These are phyloP conservation scores for Nycticebus coucang DNA, from an alignment of 2,113 vertebrate genomes.

Conservation along the genomic window DNA sequence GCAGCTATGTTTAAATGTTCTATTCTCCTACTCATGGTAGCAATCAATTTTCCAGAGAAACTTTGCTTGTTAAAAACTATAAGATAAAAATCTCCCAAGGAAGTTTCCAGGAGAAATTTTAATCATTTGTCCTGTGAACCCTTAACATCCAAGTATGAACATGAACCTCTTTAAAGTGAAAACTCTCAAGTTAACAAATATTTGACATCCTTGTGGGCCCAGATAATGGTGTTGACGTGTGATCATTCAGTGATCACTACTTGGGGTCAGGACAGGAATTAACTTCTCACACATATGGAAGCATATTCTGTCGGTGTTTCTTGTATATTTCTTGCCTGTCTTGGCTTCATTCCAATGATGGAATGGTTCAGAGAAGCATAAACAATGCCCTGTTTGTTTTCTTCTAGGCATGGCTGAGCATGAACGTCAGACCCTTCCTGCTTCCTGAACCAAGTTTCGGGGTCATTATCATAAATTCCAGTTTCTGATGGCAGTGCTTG, in stretches of 20 bases:
- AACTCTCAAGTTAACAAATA: background rate
- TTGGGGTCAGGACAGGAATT: background rate
- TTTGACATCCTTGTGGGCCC: background rate
- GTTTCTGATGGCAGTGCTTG: background rate
- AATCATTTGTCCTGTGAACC: background rate
- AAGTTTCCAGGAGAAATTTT: conserved; percentile 29
- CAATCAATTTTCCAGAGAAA: background rate
- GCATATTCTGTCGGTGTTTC: conserved; percentile 65
- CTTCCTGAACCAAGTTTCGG: background rate
- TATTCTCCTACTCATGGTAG: background rate
- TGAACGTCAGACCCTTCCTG: background rate
- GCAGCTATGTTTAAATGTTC: conserved; percentile 3
- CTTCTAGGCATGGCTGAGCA: conserved; percentile 8
- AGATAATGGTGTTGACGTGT: background rate
- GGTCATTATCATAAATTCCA: conserved; percentile 63
- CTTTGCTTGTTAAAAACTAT: background rate
- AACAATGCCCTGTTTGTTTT: conserved; percentile 58
- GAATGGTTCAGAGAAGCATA: conserved; percentile 72
- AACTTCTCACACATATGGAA: conserved; percentile 55
- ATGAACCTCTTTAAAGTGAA: background rate
- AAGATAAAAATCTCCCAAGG: background rate
- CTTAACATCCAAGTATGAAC: background rate
- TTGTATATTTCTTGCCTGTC: conserved; percentile 13
- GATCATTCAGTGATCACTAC: background rate
- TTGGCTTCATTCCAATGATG: conserved; percentile 15